A percentile compares a stretch with the other conserved stretches of the same genome.
phyloP scores from a whole-genome alignment of 2,888 invertebrate species.

The Orthonychiurus folsomi region DNA sequence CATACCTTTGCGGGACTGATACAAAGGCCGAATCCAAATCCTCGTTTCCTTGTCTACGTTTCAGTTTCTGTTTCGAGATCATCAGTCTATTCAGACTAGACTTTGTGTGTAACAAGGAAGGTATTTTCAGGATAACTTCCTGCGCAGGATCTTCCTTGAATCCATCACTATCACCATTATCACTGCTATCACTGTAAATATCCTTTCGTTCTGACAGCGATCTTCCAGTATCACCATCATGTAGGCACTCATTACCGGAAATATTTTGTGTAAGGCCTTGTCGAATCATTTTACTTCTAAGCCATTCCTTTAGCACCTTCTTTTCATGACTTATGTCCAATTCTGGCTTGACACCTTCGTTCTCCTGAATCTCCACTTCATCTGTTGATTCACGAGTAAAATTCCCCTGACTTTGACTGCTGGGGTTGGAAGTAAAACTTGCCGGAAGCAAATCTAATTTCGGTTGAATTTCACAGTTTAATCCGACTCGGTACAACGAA shows the following conservation, averaged over 20 bases:
- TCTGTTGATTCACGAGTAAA: constrained; percentile 8
- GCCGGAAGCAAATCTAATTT: constrained; percentile 10
- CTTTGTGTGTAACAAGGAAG: constrained; percentile 59
- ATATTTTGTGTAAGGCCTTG: constrained; percentile 8
- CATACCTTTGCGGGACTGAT: too few species aligned
- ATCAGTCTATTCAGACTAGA: constrained; percentile 38
- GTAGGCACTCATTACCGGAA: too few species aligned
- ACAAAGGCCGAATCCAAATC: too few species aligned
- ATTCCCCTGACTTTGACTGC: constrained; percentile 17
- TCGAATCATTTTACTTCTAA: constrained; percentile 23
- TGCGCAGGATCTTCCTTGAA: constrained; percentile 16
- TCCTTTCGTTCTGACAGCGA: too few species aligned
- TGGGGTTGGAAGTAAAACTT: constrained; percentile 14
- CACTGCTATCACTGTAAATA: constrained; percentile 27
- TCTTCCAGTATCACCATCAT: constrained; percentile 12
- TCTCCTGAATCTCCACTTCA: constrained; percentile 18
- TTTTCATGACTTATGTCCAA: constrained; percentile 30
- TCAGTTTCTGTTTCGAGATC: too few species aligned
- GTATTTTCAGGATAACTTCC: constrained; percentile 76
- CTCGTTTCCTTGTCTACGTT: too few species aligned
- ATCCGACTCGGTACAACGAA: too few species aligned
- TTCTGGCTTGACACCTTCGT: constrained; percentile 17
- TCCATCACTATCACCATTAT: constrained; percentile 12
- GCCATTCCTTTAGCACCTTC: constrained; percentile 29
- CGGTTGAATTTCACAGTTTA: too few species aligned